Base-by-base conservation (phyloP, 1,140 invertebrate species). In the Rhagoletis zephyria region DNA sequence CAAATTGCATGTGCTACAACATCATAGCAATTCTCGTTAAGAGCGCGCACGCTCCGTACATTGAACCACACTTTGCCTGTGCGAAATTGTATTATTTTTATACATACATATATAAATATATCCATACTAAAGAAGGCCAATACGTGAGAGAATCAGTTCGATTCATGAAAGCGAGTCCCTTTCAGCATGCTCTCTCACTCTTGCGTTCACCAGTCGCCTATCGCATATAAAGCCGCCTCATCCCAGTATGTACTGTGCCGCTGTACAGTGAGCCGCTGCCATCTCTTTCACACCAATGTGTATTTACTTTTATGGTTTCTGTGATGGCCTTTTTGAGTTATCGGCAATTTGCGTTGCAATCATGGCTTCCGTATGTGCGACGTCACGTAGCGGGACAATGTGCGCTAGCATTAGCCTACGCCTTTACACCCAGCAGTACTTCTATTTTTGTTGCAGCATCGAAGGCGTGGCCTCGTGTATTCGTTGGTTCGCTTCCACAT, bases 361-460 rank as follows among this genome's bases (percentile, higher is more conserved):
- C 90, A 92, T 92, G 91, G 91, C 91, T 92, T 92, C 91, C 91
- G 91, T 92, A 90, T 92, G 88, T 87, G 88, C 59, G 67, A 88
- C 89, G 90, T 90, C 6, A 30, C 48, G 14, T 45, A 48, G 60
- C 2, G 60, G 60, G 61, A 9, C 61, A 61, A 14, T 77, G 48
- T 12, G 59, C 7, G 48, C 63, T 60, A 12, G 40, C 81, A 86
- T 65, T 48, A 85, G 59, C 56, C n/a, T 51, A 77, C 51, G 16
- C 56, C 3, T 67, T 81, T 48, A 42, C 16, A 48, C 12, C 59
- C 51, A 51, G 12, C n/a, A 60, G 9, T 70, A 6, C 59, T 51
- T 14, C 48, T 70, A 16, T 30, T 60, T 1, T 2, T 63, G 87
- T 70, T 67, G 56, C 6, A 14, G 56, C 45, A 63, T 16, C 16